Percentiles rank a stretch among this genome's conserved stretches.
Evolutionary conservation across 2,888 invertebrate species (phyloP).

Genomic region (Drosophila fungiperda): DNA sequence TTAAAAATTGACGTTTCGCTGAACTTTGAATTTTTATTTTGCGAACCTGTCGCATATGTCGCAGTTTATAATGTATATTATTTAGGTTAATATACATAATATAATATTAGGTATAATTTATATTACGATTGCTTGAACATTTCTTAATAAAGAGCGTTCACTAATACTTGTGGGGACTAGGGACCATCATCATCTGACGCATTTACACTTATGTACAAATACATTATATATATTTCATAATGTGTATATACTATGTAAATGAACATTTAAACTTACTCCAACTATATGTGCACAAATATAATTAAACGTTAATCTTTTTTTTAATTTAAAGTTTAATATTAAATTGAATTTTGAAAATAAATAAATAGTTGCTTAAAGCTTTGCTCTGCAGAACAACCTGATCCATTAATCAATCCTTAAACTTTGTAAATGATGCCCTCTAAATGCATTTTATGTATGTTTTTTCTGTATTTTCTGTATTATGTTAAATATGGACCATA

Average conservation of each 20-base stretch:
- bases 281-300: background rate
- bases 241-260: background rate
- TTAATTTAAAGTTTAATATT: background rate
- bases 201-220: background rate
- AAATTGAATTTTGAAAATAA: background rate
- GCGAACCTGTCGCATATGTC: background rate
- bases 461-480: background rate
- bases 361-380: constrained; percentile 12
- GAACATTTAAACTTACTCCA: background rate
- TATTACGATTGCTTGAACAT: background rate
- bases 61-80: background rate
- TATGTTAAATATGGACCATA: background rate
- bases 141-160: background rate
- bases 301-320: background rate
- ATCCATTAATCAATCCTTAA: background rate
- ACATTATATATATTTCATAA: background rate
- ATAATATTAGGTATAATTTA: background rate
- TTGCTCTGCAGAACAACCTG: constrained; percentile 15
- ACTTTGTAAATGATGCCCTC: constrained; percentile 20
- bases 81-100: too few species aligned
- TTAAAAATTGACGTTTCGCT: background rate
- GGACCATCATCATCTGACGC: background rate
- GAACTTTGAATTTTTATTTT: background rate
- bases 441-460: constrained; percentile 1
- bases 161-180: background rate